These are phyloP conservation scores for Selene dorsalis DNA, from an alignment of 2,797 vertebrate genomes.

Conservation along the genomic window DNA sequence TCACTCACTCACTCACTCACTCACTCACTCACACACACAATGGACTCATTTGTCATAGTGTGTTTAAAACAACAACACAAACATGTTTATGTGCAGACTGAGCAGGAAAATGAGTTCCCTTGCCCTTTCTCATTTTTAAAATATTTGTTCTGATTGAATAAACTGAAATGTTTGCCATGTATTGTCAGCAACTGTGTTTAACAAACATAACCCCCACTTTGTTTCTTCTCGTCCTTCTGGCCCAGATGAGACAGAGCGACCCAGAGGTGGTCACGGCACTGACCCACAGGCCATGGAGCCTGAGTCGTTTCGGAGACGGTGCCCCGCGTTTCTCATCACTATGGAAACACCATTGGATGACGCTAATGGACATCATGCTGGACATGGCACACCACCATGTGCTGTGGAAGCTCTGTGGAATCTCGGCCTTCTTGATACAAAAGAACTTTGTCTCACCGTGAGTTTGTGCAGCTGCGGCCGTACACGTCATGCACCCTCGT, in stretches of 20 bases:
- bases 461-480: conserved; percentile 74
- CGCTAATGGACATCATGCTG: conserved; percentile 87
- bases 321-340: conserved; percentile 79
- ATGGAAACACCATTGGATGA: conserved; percentile 87
- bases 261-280: conserved; percentile 91
- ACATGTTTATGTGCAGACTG: too few species aligned
- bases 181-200: neutral
- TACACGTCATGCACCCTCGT: neutral
- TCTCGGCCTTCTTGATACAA: conserved; percentile 94
- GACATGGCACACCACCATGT: conserved; percentile 93
- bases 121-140: neutral
- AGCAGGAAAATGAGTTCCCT: neutral
- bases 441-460: conserved; percentile 93
- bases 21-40: too few species aligned
- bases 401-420: conserved; percentile 92
- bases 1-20: too few species aligned
- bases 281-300: conserved; percentile 93
- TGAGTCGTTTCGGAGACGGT: conserved; percentile 89
- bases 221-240: neutral
- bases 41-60: too few species aligned
- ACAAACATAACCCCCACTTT: neutral
- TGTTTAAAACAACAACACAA: too few species aligned
- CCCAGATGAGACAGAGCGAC: conserved; percentile 94
- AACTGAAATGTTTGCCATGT: neutral
- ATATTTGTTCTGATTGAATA: conserved; percentile 10